A percentile compares a stretch with the other conserved stretches of the same genome.
phyloP scores from a whole-genome alignment of 2,888 invertebrate species.

The Poecilobothrus nobilitatus region DNA sequence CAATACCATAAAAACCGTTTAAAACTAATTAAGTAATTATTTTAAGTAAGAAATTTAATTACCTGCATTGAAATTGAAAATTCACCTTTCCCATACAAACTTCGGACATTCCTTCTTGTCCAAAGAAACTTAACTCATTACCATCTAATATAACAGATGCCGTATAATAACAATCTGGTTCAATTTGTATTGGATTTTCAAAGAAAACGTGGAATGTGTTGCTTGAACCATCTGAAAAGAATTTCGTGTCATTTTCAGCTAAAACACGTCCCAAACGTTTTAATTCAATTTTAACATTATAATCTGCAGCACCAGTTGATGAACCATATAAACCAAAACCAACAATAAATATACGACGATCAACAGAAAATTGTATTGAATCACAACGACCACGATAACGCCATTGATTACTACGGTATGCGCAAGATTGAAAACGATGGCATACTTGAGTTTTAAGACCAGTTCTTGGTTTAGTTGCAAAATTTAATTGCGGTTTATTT shows the following conservation, averaged over 20 bases:
- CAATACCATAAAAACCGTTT: no score
- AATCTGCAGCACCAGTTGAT: conserved; percentile 91
- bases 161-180: conserved; percentile 89
- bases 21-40: no score
- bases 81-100: conserved; percentile 87
- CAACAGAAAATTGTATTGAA: conserved; percentile 93
- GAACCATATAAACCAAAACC: conserved; percentile 95
- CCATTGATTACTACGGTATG: conserved; percentile 96
- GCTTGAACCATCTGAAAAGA: conserved; percentile 93
- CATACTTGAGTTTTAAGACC: conserved; percentile 91
- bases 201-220: conserved; percentile 89
- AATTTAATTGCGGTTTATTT: conserved; percentile 73
- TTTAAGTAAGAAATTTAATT: no score
- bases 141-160: conserved; percentile 94
- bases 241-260: conserved; percentile 86
- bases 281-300: conserved; percentile 87
- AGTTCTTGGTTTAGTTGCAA: conserved; percentile 71
- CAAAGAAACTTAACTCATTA: conserved; percentile 89
- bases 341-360: conserved; percentile 89
- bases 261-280: conserved; percentile 80
- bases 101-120: conserved; percentile 93
- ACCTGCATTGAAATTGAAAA: conserved; percentile 85
- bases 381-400: conserved; percentile 92
- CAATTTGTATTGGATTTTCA: conserved; percentile 71
- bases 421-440: conserved; percentile 92